Percentiles rank a stretch among this genome's conserved stretches.
These are phyloP conservation scores for Tiliacea citrago DNA, from an alignment of 2,888 invertebrate genomes.

Conservation along the genomic window DNA sequence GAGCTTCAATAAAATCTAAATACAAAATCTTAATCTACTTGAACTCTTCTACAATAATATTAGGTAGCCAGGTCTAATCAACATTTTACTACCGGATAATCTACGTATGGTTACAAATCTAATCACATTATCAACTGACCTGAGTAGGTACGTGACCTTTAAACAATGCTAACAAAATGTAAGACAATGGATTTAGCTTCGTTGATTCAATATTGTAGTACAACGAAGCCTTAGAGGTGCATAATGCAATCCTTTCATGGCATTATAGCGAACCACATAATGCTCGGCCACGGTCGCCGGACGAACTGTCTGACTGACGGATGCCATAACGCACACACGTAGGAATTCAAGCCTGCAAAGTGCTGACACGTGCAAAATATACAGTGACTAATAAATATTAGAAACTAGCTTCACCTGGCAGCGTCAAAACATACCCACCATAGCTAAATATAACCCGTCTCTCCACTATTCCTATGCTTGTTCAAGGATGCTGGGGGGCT, in stretches of 20 bases:
- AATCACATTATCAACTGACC: slow-evolving; percentile 53
- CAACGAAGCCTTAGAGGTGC: slow-evolving; percentile 78
- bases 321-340: slow-evolving; percentile 68
- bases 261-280: slow-evolving; percentile 77
- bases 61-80: background rate
- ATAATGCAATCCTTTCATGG: slow-evolving; percentile 84
- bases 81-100: background rate
- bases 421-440: no score
- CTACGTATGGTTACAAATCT: slow-evolving; percentile 28
- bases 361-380: slow-evolving; percentile 71
- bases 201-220: slow-evolving; percentile 78
- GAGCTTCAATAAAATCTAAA: background rate
- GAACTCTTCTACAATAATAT: background rate
- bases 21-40: background rate
- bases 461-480: no score
- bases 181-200: slow-evolving; percentile 71
- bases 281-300: slow-evolving; percentile 76
- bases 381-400: slow-evolving; percentile 26
- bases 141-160: slow-evolving; percentile 57
- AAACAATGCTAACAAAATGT: slow-evolving; percentile 63
- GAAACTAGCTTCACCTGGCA: no score
- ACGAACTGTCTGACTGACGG: slow-evolving; percentile 65
- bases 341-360: slow-evolving; percentile 78
- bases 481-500: no score
- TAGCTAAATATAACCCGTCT: no score